Evolutionary conservation across 1,140 invertebrate species (phyloP).

Genomic region (Zaprionus ghesquierei): DNA sequence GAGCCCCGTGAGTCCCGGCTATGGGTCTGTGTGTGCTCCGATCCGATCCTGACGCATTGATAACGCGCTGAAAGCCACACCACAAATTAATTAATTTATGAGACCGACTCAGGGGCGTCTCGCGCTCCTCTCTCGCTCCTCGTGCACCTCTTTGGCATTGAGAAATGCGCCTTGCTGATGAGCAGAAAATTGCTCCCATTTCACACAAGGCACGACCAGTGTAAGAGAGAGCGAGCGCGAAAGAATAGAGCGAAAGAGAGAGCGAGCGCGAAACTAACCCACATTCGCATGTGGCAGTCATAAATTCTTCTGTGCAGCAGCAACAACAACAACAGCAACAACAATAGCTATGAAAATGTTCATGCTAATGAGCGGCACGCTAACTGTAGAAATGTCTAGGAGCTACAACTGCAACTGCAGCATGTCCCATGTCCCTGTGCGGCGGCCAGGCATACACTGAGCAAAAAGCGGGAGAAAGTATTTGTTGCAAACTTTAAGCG

Average conservation of each 20-base stretch:
- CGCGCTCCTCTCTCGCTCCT: background rate
- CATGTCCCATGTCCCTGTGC: conserved; percentile 31
- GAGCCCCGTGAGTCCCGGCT: conserved; percentile 18
- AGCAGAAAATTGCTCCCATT: conserved; percentile 71
- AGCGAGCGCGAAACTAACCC: conserved; percentile 52
- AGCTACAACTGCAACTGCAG: conserved; percentile 28
- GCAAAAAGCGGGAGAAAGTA: background rate
- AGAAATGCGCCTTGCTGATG: conserved; percentile 73
- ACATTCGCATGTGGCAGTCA: conserved; percentile 72
- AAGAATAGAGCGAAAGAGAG: background rate
- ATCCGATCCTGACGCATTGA: conserved; percentile 58
- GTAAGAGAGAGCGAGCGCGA: background rate
- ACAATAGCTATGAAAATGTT: conserved; percentile 52
- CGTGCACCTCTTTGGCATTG: conserved; percentile 50
- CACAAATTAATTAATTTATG: conserved; percentile 81
- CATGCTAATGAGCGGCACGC: conserved; percentile 79
- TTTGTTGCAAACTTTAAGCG: too few species aligned
- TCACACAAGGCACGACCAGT: background rate
- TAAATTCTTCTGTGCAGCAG: conserved; percentile 55
- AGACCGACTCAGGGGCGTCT: conserved; percentile 28
- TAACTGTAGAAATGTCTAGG: conserved; percentile 68
- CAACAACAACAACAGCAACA: conserved; percentile 5
- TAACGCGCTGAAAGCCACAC: conserved; percentile 80
- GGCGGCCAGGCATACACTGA: conserved; percentile 9
- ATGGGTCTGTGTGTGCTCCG: background rate